Base-by-base conservation (phyloP, 2,797 vertebrate species). In the Gymnothorax reevesii region DNA sequence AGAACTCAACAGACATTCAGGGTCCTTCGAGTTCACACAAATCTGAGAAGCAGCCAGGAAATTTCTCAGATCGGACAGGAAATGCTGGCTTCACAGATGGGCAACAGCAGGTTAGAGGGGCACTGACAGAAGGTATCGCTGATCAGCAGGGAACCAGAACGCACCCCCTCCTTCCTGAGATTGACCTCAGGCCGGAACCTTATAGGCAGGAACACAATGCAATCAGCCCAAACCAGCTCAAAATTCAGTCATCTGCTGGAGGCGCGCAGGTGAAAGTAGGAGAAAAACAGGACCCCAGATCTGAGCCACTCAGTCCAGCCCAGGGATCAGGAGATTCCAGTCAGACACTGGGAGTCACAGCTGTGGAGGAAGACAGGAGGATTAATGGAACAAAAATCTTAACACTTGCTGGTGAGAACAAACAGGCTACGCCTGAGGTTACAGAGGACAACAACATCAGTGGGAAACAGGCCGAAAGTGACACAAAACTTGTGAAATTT, bases 381-480 rank as follows among this genome's bases (percentile, higher is more conserved):
- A 88, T 71, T 92, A 91, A 90, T 80, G 83, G 87, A 86, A 84
- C 90, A 89, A 86, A 85, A 62, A 73, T 88, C 83, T 49, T 89
- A 54, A 85, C 89, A 91, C 75, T 87, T 87, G 33, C 82, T 86
- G 84, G 89, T 92, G 90, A 94, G 88, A 88, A 92, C 62, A 90
- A 87, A 88, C 73, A 85, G 22, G 87, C 66, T 86, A 84, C 88
- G 75, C 27, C 66, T 1, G 89, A 90, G 64, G 60, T 52, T 55
- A 79, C 88, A 27, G 55, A 86, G 77, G 91, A 92, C 89, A 90
- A 77, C 83, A 84, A 60, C 71, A 89, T 90, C 83, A 88, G 87
- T 83, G 83, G 89, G 60, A 77, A 82, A 69, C 92, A 90, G 87
- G 90, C 90, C 82, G 85, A 89, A 83, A 89, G 86, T 84, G 89